Evolutionary conservation across 1,140 invertebrate genomes (phyloP), one percentile per base, ranked within the genome.

Genomic region (Nephila pilipes): DNA sequence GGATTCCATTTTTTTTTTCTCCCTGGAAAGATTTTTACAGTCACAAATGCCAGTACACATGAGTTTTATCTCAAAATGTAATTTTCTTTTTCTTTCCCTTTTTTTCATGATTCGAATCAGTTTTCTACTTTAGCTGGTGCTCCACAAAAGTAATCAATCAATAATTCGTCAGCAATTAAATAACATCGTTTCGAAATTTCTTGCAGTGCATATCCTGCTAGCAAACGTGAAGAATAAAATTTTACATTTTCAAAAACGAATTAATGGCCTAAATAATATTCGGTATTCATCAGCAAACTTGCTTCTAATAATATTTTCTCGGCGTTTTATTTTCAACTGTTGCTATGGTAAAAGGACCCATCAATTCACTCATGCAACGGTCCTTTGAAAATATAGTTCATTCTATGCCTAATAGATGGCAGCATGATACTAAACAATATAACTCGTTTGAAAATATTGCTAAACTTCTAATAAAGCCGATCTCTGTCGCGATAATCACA

Each of bases 381-480:
- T 25, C 3, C 22, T 87, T 69, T 25, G 22, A 85, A 57, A 32
- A 57, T 75, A 81, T 60, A 90, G 55, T 90, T 90, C 79, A 8
- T 46, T 60, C 55, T 90, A 81, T n/a, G 5, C 18, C 79, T 54
- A 58, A 8, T 25, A 90, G 89, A 90, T 90, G 89, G 89, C 89
- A 63, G 89, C 79, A 90, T 55, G 32, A 14, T 4, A 18, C 75
- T 81, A 80, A 25, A 69, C 25, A 38, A 81, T 54, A 90, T 55
- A 81, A 75, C 54, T 29, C 25, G 32, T 5, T 55, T 57, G 36
- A 38, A 87, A 60, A 85, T n/a, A 81, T 80, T 2, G 75, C 38
- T 80, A 38, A 2, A 22, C 22, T 3, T 65, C 63, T 65, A 65
- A 22, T 36, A 32, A 75, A 75, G 29, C 54, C 55, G n/a, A 85